phyloP scores from a whole-genome alignment of 1,140 invertebrate species.

The Lucilia sericata region DNA sequence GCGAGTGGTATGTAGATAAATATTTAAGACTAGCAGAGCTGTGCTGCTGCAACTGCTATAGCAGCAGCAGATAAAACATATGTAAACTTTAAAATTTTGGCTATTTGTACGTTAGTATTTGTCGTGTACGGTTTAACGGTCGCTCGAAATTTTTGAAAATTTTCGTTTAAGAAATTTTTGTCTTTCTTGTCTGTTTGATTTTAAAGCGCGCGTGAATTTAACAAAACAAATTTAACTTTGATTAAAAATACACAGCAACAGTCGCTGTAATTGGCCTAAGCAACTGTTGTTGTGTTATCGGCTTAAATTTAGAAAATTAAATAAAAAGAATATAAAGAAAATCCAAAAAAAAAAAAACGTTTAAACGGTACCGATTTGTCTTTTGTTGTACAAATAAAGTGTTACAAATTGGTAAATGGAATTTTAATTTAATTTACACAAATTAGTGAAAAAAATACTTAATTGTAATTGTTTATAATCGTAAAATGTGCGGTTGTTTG shows the following conservation, averaged over 20 bases:
- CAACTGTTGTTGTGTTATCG: not conserved
- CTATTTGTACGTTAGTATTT: constrained; percentile 40
- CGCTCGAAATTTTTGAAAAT: not conserved
- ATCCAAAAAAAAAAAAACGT: not conserved
- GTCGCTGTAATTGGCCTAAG: constrained; percentile 16
- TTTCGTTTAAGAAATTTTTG: too few species aligned
- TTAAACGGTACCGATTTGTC: not conserved
- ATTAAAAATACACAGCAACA: not conserved
- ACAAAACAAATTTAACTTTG: not conserved
- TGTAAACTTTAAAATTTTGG: constrained; percentile 37
- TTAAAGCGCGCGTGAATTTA: not conserved
- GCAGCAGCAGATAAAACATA: constrained; percentile 34
- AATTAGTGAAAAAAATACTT: not conserved
- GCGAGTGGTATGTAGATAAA: not conserved
- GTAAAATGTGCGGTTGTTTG: not conserved
- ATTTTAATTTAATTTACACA: not conserved
- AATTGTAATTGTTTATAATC: not conserved
- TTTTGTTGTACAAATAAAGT: not conserved
- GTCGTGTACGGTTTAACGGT: constrained; percentile 8
- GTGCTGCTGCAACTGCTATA: too few species aligned
- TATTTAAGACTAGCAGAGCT: not conserved
- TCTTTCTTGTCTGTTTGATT: not conserved
- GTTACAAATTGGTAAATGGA: not conserved
- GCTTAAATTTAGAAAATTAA: too few species aligned
- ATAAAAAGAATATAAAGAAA: too few species aligned